These are phyloP conservation scores for Galerucella pusilla DNA, from an alignment of 2,888 invertebrate species.

Conservation along the genomic window DNA sequence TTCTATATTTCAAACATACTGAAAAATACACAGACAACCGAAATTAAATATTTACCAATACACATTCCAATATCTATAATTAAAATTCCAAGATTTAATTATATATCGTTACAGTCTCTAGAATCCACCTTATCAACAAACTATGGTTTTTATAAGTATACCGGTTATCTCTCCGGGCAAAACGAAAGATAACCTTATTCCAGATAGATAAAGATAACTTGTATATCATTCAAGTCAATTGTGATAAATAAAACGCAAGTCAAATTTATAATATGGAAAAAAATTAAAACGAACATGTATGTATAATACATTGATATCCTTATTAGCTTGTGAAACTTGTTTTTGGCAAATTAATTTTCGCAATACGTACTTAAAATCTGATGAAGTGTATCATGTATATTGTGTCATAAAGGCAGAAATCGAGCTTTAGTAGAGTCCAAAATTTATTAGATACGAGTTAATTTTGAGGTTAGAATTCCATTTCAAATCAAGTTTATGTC, in stretches of 20 bases:
- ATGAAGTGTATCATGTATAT: too few relatives aligned
- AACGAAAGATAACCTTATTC: conserved; percentile 30
- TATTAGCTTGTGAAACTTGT: background rate
- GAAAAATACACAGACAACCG: too few relatives aligned
- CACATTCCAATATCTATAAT: background rate
- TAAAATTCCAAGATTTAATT: background rate
- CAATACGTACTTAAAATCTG: conserved; percentile 4
- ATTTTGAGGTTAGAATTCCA: too few relatives aligned
- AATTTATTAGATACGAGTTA: too few relatives aligned
- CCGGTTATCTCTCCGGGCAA: conserved; percentile 33
- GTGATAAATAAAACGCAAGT: conserved; percentile 15
- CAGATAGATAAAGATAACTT: conserved; percentile 31
- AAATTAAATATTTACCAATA: conserved; percentile 3
- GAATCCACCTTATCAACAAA: conserved; percentile 9
- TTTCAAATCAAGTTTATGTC: too few relatives aligned
- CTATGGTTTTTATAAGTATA: conserved; percentile 11
- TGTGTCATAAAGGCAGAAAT: too few relatives aligned
- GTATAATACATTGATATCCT: background rate
- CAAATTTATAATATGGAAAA: background rate
- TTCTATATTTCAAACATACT: too few relatives aligned
- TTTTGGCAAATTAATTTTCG: background rate
- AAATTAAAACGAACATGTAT: background rate
- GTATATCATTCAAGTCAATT: conserved; percentile 7
- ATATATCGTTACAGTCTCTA: background rate
- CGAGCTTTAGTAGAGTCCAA: too few relatives aligned